Conservation (phyloP, 2,113 vertebrate genomes). For the Spilogale gracilis region DNA sequence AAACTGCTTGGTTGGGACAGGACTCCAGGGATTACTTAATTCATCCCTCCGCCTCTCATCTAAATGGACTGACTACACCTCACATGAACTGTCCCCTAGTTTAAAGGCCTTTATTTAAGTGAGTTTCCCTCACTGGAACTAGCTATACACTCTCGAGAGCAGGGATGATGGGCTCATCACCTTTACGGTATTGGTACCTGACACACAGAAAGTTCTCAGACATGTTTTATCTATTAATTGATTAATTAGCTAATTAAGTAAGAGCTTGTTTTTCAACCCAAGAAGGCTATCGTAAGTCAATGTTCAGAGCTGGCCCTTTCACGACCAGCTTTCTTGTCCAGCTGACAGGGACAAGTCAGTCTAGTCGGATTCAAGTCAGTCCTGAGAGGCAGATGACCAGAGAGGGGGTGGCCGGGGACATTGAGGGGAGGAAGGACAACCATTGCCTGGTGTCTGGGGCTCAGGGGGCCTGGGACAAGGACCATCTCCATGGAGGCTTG, state of each 20-base stretch:
- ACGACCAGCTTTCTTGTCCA: not conserved
- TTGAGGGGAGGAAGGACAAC: not conserved
- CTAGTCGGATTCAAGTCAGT: not conserved
- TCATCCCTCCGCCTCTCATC: not conserved
- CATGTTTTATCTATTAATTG: not conserved
- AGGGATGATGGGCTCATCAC: not conserved
- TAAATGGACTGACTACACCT: not conserved
- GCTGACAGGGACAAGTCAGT: not conserved
- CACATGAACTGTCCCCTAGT: not conserved
- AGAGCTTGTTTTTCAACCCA: not conserved
- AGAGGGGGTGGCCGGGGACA: fast-evolving
- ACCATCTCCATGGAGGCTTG: not conserved
- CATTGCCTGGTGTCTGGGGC: fast-evolving
- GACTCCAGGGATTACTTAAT: slow-evolving; percentile 26
- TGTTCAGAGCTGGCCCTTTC: not conserved
- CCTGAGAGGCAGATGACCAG: not conserved
- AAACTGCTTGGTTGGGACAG: slow-evolving; percentile 37
- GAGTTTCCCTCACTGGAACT: not conserved
- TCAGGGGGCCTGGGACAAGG: not conserved
- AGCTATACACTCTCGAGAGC: not conserved
- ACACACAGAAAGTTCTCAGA: not conserved
- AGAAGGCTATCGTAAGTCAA: not conserved
- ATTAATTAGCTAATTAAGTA: slow-evolving; percentile 36
- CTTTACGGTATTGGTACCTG: not conserved
- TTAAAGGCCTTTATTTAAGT: slow-evolving; percentile 3